Conservation (phyloP, 2,888 invertebrate species). For the Ophion ventricosus region DNA sequence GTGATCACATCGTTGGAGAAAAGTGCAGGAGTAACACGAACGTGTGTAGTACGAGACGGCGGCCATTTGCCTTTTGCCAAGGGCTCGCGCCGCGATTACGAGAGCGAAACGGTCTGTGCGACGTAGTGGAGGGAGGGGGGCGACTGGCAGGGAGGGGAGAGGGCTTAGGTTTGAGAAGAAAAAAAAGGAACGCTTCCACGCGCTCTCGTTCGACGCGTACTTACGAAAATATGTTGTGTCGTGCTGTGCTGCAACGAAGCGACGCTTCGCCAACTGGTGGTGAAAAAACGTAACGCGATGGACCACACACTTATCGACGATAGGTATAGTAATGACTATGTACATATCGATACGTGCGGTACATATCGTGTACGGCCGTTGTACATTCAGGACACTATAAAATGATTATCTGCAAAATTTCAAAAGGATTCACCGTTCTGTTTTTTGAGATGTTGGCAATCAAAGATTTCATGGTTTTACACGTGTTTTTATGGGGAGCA, state of each 20-base stretch:
- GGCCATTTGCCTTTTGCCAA: conserved; percentile 76
- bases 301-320: too few relatives aligned
- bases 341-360: too few relatives aligned
- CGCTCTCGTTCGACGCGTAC: conserved; percentile 27
- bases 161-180: conserved; percentile 6
- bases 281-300: not conserved
- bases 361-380: too few relatives aligned
- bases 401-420: too few relatives aligned
- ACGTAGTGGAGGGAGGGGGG: not conserved
- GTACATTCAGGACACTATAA: too few relatives aligned
- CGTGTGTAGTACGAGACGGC: conserved; percentile 69
- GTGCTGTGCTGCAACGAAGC: not conserved
- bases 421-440: too few relatives aligned
- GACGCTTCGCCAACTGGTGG: not conserved
- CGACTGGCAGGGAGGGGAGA: not conserved
- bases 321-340: too few relatives aligned
- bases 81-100: conserved; percentile 63
- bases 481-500: too few relatives aligned
- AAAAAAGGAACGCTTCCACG: conserved; percentile 23
- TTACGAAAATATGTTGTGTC: conserved; percentile 1
- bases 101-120: conserved; percentile 28
- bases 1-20: conserved; percentile 2
- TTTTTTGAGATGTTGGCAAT: too few relatives aligned
- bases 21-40: conserved; percentile 42
- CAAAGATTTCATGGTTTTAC: too few relatives aligned